phyloP scores from a whole-genome alignment of 2,888 invertebrate species.

The Lingula anatina region DNA sequence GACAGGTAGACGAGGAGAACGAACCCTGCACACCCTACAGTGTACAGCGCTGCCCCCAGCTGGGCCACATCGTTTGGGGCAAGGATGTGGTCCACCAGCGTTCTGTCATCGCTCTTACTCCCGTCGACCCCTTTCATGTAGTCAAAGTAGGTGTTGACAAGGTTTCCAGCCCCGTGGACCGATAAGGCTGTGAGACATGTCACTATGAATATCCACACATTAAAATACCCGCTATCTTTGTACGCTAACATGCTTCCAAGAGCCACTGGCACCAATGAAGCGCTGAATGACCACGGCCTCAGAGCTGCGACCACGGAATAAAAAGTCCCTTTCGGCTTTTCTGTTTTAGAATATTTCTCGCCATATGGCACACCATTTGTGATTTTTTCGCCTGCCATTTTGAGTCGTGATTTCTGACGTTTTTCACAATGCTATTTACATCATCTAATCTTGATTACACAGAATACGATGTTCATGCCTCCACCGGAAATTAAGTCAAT shows the following conservation, averaged over 20 bases:
- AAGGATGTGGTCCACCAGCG: conserved; percentile 87
- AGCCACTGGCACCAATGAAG: conserved; percentile 83
- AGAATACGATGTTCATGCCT: too few relatives aligned
- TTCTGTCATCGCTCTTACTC: conserved; percentile 80
- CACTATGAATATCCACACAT: conserved; percentile 64
- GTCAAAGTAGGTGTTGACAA: conserved; percentile 94
- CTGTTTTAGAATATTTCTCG: too few relatives aligned
- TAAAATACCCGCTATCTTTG: conserved; percentile 68
- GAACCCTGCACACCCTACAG: conserved; percentile 79
- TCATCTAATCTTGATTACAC: too few relatives aligned
- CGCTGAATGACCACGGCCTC: conserved; percentile 90
- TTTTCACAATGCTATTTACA: too few relatives aligned
- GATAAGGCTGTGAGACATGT: conserved; percentile 82
- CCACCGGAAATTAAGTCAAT: too few relatives aligned
- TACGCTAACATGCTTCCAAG: conserved; percentile 85
- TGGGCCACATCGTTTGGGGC: conserved; percentile 79
- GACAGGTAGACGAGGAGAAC: conserved; percentile 72
- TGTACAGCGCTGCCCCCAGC: conserved; percentile 81
- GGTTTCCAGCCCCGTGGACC: conserved; percentile 93
- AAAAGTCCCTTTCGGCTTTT: too few relatives aligned
- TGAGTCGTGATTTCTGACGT: too few relatives aligned
- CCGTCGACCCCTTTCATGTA: conserved; percentile 91
- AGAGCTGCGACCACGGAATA: conserved; percentile 74
- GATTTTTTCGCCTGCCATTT: too few relatives aligned
- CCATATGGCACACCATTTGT: too few relatives aligned